These are phyloP conservation scores for Neodiprion lecontei DNA, from an alignment of 1,140 invertebrate species.

Conservation along the genomic window DNA sequence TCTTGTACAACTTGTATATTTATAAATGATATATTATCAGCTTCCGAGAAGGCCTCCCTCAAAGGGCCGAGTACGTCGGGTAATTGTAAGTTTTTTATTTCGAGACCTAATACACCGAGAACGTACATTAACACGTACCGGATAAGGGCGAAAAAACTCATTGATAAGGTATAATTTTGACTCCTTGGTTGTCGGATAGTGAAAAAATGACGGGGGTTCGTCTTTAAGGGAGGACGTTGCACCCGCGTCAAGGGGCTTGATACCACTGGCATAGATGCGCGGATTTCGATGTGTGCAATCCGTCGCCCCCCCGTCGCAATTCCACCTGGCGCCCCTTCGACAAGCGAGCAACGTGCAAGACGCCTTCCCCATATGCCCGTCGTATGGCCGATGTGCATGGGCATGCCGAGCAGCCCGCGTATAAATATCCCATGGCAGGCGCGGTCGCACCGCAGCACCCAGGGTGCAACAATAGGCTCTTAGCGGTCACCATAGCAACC, in stretches of 20 bases:
- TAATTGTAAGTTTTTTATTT: too few relatives aligned
- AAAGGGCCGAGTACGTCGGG: too few relatives aligned
- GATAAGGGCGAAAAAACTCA: too few relatives aligned
- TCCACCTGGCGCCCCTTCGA: conserved; percentile 14
- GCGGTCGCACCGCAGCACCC: conserved; percentile 31
- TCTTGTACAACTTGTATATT: too few relatives aligned
- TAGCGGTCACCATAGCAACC: conserved; percentile 57
- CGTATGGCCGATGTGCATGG: conserved; percentile 38
- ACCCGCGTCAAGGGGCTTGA: conserved; percentile 52
- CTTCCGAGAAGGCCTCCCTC: too few relatives aligned
- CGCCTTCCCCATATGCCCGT: conserved; percentile 23
- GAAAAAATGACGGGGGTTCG: conserved; percentile 33
- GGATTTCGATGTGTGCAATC: conserved; percentile 31
- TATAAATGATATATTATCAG: too few relatives aligned
- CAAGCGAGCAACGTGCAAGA: conserved; percentile 22
- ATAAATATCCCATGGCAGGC: conserved; percentile 59
- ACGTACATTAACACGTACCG: too few relatives aligned
- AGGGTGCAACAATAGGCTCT: conserved; percentile 61
- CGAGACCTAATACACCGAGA: too few relatives aligned
- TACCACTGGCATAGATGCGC: conserved; percentile 63
- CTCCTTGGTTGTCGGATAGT: too few relatives aligned
- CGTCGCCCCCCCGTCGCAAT: neutral
- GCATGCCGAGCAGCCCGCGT: conserved; percentile 29
- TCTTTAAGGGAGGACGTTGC: conserved; percentile 60
- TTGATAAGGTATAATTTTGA: too few relatives aligned